Base-by-base conservation (phyloP, 1,140 invertebrate species). In the Adoxophyes honmai region DNA sequence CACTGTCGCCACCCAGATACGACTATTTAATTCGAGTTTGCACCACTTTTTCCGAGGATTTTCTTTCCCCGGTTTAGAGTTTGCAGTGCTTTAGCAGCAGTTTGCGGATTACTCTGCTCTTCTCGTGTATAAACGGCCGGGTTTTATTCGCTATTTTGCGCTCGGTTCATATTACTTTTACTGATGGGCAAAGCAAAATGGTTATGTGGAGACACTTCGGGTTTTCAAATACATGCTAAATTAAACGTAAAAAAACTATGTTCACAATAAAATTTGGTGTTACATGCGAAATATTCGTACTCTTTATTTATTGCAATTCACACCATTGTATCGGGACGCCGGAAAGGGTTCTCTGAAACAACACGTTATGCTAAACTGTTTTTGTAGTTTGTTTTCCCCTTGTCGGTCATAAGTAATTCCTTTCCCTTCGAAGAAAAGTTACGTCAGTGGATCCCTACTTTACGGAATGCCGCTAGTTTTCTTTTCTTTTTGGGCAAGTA, bases 1-100 rank as follows among this genome's bases (percentile, higher is more conserved):
- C 57, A 70, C 66, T 73, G 75, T 76, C 69, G 68, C 63, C 42
- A 53, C 51, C 59, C 55, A 71, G 62, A 72, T 80, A 74, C 67
- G 64, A 75, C 74, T 77, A 80, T 78, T 80, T 75, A 81, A 78
- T 81, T 77, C 69, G 67, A 75, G 73, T 81, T 79, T 64, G 66
- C 60, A 60, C 64, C 63, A 57, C 59, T 77, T 78, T 80, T 73
- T 73, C 56, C 58, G 61, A 60, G 71, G 68, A 66, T 73, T 67
- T 68, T 64, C 65, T 69, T 67, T 57, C 59, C 51, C 62, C 51
- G 34, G 34, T 48, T 51, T 51, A 36, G 56, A 51, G 33, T 57
- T 56, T 42, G 21, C 37, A 14, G 52, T 35, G 52, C 35, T 54
- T 38, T 54, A 35, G 33, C 9, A 9, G 15, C 42, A 28, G 42